Percentiles rank a stretch among this genome's conserved stretches.
Evolutionary conservation across 2,888 invertebrate species (phyloP).

Genomic region (Agrotis segetum): DNA sequence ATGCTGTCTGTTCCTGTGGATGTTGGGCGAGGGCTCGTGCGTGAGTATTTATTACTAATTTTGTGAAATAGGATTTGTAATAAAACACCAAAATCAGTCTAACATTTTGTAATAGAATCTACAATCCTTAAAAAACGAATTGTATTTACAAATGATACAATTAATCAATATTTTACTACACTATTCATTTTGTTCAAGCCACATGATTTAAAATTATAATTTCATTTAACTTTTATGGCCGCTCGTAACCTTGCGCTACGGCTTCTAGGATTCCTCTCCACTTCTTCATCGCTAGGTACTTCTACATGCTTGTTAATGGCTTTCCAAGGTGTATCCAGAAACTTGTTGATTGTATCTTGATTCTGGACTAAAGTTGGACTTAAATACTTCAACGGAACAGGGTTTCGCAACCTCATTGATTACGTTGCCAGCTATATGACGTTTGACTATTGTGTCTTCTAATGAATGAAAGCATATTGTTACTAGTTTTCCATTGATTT

Average conservation of each 20-base stretch:
- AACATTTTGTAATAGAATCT: conserved; percentile 41
- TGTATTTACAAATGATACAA: conserved; percentile 60
- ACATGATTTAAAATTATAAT: not conserved
- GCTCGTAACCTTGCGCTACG: conserved; percentile 97
- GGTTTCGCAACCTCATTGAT: conserved; percentile 93
- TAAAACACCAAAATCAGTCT: conserved; percentile 17
- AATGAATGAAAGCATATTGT: conserved; percentile 97
- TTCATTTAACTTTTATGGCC: conserved; percentile 93
- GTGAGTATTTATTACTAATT: too few species aligned
- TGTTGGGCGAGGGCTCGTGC: too few species aligned
- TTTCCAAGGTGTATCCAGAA: conserved; percentile 94
- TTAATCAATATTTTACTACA: conserved; percentile 15
- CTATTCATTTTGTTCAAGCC: conserved; percentile 4
- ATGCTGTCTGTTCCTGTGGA: too few species aligned
- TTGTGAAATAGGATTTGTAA: not conserved
- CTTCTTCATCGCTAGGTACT: conserved; percentile 93
- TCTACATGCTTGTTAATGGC: conserved; percentile 95
- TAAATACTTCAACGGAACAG: conserved; percentile 93
- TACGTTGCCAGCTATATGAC: conserved; percentile 95
- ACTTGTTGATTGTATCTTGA: conserved; percentile 90
- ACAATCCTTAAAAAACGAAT: conserved; percentile 43
- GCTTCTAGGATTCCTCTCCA: conserved; percentile 95
- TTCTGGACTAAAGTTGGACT: conserved; percentile 92
- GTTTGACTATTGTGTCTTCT: conserved; percentile 98
- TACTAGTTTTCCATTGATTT: conserved; percentile 94